Evolutionary conservation across 2,113 vertebrate species (phyloP).

Genomic region (Mobula birostris): DNA sequence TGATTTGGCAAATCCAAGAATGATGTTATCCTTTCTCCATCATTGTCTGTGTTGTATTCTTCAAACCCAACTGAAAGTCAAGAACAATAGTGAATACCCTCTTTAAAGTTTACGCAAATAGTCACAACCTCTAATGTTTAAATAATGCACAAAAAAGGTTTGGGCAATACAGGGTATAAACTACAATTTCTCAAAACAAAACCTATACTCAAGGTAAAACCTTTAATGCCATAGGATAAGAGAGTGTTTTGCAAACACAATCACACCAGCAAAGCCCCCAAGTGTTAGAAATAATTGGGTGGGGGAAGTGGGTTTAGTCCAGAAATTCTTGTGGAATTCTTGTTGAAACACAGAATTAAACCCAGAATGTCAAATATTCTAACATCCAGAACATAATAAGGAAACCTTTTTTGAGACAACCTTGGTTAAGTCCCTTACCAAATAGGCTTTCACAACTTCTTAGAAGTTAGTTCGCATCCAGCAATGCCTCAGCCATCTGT

Average conservation of each 20-base stretch:
- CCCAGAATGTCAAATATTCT: neutral
- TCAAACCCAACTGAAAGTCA: slow-evolving; percentile 71
- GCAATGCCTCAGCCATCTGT: neutral
- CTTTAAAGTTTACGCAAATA: neutral
- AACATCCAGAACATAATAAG: no score
- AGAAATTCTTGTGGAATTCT: no score
- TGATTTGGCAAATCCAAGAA: slow-evolving; percentile 76
- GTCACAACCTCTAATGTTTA: neutral
- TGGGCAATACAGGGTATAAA: neutral
- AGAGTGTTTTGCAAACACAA: neutral
- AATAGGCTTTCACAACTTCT: neutral
- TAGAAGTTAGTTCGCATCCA: neutral
- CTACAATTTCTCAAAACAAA: neutral
- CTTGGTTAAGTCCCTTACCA: neutral
- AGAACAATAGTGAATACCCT: neutral
- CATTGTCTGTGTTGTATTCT: slow-evolving; percentile 77
- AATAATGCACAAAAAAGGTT: neutral
- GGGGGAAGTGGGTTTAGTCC: neutral
- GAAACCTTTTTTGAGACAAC: neutral
- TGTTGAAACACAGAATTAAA: slow-evolving; percentile 1
- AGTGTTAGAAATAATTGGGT: no score
- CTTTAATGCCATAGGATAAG: neutral
- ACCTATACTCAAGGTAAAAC: neutral
- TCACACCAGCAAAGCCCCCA: no score
- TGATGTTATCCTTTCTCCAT: slow-evolving; percentile 73